Conservation (phyloP, 2,888 invertebrate species). For the Branchellion lobata region DNA sequence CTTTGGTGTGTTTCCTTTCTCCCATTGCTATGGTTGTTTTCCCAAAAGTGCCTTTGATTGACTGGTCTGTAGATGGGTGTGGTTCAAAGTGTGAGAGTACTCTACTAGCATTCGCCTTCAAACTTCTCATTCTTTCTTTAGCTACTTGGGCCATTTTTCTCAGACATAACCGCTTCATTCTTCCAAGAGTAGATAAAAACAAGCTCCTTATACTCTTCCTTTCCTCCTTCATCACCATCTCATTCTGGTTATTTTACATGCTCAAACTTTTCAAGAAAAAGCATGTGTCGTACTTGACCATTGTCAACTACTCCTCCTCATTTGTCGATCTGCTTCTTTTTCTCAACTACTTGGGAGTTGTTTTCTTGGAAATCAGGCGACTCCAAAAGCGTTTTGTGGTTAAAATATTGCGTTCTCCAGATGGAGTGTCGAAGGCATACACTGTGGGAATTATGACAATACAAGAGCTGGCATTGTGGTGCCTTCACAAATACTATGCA, state of each 20-base stretch:
- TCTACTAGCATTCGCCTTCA: slow-evolving; percentile 84
- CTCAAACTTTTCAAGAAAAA: slow-evolving; percentile 71
- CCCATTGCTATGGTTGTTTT: slow-evolving; percentile 91
- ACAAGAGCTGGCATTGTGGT: slow-evolving; percentile 74
- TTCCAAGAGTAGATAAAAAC: slow-evolving; percentile 88
- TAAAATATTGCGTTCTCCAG: slow-evolving; percentile 84
- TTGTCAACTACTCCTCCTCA: slow-evolving; percentile 88
- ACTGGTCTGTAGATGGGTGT: slow-evolving; percentile 55
- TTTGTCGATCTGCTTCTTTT: slow-evolving; percentile 89
- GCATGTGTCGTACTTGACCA: slow-evolving; percentile 53
- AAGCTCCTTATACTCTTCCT: slow-evolving; percentile 84
- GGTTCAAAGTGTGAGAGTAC: slow-evolving; percentile 73
- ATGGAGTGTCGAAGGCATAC: slow-evolving; percentile 85
- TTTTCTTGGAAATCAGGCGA: slow-evolving; percentile 88
- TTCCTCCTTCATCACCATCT: slow-evolving; percentile 85
- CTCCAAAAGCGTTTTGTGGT: slow-evolving; percentile 75
- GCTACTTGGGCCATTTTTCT: slow-evolving; percentile 91
- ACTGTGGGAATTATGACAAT: slow-evolving; percentile 64
- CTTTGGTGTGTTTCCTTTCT: slow-evolving; percentile 81
- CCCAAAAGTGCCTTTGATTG: slow-evolving; percentile 76
- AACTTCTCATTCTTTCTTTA: slow-evolving; percentile 80
- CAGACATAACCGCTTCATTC: slow-evolving; percentile 77
- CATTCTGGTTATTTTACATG: slow-evolving; percentile 96
- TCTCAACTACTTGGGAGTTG: slow-evolving; percentile 88
- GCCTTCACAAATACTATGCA: slow-evolving; percentile 86